Evolutionary conservation across 2,113 vertebrate genomes (phyloP), one percentile per base, ranked within the genome.

Genomic region (Monopterus albus): DNA sequence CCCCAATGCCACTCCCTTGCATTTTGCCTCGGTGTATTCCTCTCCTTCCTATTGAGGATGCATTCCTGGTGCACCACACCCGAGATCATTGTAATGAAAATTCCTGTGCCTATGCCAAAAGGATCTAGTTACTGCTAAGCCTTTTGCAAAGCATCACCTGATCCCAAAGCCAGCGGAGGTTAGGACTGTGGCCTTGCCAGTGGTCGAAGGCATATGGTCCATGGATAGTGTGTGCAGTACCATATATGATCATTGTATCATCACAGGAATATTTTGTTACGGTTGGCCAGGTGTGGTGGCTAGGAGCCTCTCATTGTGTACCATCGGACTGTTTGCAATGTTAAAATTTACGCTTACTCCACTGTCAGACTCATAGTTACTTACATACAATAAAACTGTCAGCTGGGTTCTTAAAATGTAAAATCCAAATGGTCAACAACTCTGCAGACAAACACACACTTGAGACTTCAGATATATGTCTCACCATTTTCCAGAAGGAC

Each of bases 21-120:
- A 50, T 64, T 53, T 59, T 21, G 17, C 60, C 58, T 74, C 70
- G 36, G 81, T 84, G 87, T 91, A 38, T 68, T 70, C 68, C 75
- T 55, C 79, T 92, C 90, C 88, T 72, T 80, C 79, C 72, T 52
- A 79, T 62, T 69, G 84, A 85, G 82, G 87, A 91, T 18, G 6
- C 92, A 95, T 95, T 95, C 93, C 90, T 95, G 91, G 91, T 87
- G 87, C 92, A 86, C 94, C 95, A 94, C 95, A 94, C 95, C 95
- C 95, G 95, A 94, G 94, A 94, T 95, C 94, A 95, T 93, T 94
- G 95, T 95, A 95, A 96, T 95, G 94, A 95, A 96, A 96, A 97
- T 96, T 96, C 96, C 94, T 93, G 90, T 88, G 51, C 83, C 89
- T 83, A 84, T 88, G 93, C 94, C 94, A 96, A 92, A 89, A 79